Conservation (phyloP, 2,888 invertebrate species). For the Cephus pygmeus region DNA sequence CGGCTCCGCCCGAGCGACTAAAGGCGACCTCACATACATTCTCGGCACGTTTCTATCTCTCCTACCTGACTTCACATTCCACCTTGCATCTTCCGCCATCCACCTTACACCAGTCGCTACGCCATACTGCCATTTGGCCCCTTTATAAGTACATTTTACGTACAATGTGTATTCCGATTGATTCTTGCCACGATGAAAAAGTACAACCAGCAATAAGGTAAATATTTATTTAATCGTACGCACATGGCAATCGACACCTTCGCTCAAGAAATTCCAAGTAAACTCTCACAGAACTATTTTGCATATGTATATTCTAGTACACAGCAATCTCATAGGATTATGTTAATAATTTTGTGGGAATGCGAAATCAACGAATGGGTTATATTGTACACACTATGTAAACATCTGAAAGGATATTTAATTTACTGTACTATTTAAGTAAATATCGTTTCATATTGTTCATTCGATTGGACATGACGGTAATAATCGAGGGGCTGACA, state of each 20-base stretch:
- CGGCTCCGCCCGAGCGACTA: constrained; percentile 45
- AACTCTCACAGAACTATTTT: neutral
- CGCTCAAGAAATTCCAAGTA: neutral
- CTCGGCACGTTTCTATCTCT: constrained; percentile 19
- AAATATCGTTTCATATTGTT: neutral
- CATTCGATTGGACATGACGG: neutral
- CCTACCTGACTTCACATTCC: constrained; percentile 1
- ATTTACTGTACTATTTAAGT: neutral
- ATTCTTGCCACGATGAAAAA: neutral
- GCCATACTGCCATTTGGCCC: neutral
- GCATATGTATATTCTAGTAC: neutral
- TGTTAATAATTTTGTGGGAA: neutral
- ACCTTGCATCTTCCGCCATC: neutral
- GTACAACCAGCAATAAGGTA: neutral
- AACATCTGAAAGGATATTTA: neutral
- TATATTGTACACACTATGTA: no score
- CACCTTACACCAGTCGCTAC: neutral
- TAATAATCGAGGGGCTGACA: neutral
- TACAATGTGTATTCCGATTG: neutral
- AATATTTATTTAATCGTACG: neutral
- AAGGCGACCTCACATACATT: constrained; percentile 32
- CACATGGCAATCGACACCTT: neutral
- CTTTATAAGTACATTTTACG: neutral
- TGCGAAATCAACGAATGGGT: neutral
- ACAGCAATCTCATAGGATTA: neutral